Evolutionary conservation across 1,140 invertebrate species (phyloP), one percentile per base, ranked within the genome.

Genomic region (Neuroterus valhalla): DNA sequence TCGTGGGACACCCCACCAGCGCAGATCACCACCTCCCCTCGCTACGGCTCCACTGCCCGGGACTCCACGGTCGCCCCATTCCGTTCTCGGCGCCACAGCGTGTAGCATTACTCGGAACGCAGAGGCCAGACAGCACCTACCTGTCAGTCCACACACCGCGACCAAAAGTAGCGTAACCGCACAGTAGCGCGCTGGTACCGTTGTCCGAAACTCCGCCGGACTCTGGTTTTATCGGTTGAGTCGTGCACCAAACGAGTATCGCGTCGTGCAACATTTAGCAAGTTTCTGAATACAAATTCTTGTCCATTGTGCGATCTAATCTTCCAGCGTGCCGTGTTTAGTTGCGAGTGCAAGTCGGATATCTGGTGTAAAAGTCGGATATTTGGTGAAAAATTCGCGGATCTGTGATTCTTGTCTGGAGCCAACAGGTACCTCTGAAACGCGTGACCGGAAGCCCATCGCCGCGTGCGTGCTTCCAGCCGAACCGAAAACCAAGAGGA

Each of bases 1-100:
- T 77, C 72, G 74, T 52, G 78, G 76, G 43, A 77, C 78, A 75
- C 74, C 78, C 81, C 80, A 74, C 78, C 77, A 78, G 68, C 67
- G 26, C 77, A 42, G 68, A 68, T 45, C 38, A 55, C 43, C 71
- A 71, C 69, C 68, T 71, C 78, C 75, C 77, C 82, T 76, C 84
- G 82, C 85, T 85, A 85, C 86, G 86, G 86, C 84, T 87, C 85
- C 87, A 89, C 89, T 89, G 89, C 89, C 88, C 89, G 88, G 88
- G 89, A 86, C 85, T 85, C 83, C 85, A 88, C 89, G 86, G 82
- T 86, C 84, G 87, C 86, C 86, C 88, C 89, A 89, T 90, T 90
- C 88, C 88, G 88, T 89, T 89, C 88, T 89, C 85, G 87, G 86
- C 87, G 78, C 83, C 86, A 89, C 85, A 89, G 83, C 87, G 87